Evolutionary conservation across 2,797 vertebrate species (phyloP), one percentile per base, ranked within the genome.

Genomic region (Cirrhinus molitorella): DNA sequence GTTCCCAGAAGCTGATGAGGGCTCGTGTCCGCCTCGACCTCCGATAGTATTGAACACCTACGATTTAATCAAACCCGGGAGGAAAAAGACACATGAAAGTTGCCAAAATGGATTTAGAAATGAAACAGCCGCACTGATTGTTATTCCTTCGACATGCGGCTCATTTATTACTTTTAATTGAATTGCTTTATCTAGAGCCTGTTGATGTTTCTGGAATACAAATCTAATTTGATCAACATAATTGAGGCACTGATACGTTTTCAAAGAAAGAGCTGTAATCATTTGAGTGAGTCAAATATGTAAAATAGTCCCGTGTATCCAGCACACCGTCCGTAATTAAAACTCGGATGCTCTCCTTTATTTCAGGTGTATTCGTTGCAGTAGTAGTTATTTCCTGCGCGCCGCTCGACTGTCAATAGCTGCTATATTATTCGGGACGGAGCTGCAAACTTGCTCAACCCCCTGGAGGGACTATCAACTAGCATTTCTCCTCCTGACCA

Each of bases 131-230:
- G 14, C 47, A 40, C 63, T 83, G 68, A 76, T 83, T 83, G 73
- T 57, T 68, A 83, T 83, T 77, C 81, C 25, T 76, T 57, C 51
- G 19, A 77, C 73, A 76, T 31, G 49, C 5, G 23, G 23, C 73
- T 83, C 34, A 59, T 83, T 68, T 83, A 83, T 83, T 83, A 77
- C 72, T 83, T 68, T 83, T 83, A 83, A 83, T 83, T 68, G 73
- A 83, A 83, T 83, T 83, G 71, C 73, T 83, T 83, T 83, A 76
- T 83, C 81, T 76, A n/a, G 51, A 83, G 81, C 61, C 81, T 59
- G 73, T 67, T 83, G 72, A 75, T 83, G 81, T 43, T 75, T 55
- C 63, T 83, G 61, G 72, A 83, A 77, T 68, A 68, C 61, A 83
- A 83, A 83, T 83, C 73, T 57, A 55, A 83, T 83, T 83, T 76